Evolutionary conservation across 2,113 vertebrate genomes (phyloP).

Genomic region (Trinectes maculatus): DNA sequence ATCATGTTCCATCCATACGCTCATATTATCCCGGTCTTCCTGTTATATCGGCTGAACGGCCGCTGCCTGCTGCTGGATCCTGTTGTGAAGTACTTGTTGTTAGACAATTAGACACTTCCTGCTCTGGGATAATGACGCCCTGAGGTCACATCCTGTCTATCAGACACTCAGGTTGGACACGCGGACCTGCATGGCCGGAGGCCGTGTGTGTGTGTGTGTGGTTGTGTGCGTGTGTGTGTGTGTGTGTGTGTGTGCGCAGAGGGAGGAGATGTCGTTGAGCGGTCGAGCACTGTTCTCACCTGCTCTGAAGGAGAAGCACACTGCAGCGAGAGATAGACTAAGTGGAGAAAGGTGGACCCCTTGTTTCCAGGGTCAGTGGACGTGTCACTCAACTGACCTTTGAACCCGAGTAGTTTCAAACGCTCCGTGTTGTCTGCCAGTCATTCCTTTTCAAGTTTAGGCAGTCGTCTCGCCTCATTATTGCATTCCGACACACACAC

Average conservation of each 20-base stretch:
- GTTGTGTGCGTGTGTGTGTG: slow-evolving; percentile 43
- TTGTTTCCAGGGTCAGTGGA: slow-evolving; percentile 33
- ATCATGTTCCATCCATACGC: not conserved
- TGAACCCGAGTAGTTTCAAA: slow-evolving; percentile 36
- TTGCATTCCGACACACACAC: slow-evolving; percentile 8
- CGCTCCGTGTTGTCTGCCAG: slow-evolving; percentile 9
- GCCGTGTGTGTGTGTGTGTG: slow-evolving; percentile 47
- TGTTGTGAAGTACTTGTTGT: slow-evolving; percentile 63
- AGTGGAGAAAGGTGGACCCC: slow-evolving; percentile 41
- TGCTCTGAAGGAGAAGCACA: slow-evolving; percentile 54
- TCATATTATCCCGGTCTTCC: not conserved
- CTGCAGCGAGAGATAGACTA: slow-evolving; percentile 48
- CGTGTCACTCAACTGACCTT: slow-evolving; percentile 45
- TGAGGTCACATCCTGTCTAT: slow-evolving; percentile 73
- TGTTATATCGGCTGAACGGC: slow-evolving; percentile 1
- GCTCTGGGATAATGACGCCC: slow-evolving; percentile 68
- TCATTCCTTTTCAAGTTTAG: slow-evolving; percentile 35
- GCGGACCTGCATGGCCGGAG: slow-evolving; percentile 36
- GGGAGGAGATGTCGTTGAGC: slow-evolving; percentile 49
- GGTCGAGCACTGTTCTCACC: slow-evolving; percentile 50
- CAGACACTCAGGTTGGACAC: slow-evolving; percentile 55
- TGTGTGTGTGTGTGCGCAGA: slow-evolving; percentile 39
- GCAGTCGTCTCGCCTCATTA: slow-evolving; percentile 38
- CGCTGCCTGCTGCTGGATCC: slow-evolving; percentile 26
- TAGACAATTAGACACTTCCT: slow-evolving; percentile 71